A percentile compares a stretch with the other conserved stretches of the same genome.
These are phyloP conservation scores for Coenonympha glycerion DNA, from an alignment of 2,888 invertebrate genomes.

Conservation along the genomic window DNA sequence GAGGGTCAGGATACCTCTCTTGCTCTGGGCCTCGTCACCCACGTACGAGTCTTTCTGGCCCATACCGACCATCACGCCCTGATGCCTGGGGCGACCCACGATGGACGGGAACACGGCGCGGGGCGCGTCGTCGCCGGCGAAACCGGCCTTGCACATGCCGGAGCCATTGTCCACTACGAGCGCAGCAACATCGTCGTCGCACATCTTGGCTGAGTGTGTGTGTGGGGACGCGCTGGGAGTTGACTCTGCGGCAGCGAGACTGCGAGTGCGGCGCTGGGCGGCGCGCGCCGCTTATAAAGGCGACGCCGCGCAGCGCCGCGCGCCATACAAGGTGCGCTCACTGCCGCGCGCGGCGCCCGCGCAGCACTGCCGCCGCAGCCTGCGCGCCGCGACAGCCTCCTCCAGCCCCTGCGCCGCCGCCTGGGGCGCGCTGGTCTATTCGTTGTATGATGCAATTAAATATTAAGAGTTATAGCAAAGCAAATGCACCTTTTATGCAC, in stretches of 20 bases:
- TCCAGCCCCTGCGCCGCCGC: neutral
- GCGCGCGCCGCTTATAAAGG: conserved; percentile 57
- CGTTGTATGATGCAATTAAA: no score
- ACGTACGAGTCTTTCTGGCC: conserved; percentile 93
- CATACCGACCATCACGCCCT: conserved; percentile 93
- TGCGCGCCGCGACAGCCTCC: neutral
- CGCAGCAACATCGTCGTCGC: conserved; percentile 95
- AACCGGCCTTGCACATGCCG: conserved; percentile 96
- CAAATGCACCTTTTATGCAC: no score
- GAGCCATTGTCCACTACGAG: conserved; percentile 94
- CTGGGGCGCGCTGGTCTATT: no score
- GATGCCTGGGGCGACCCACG: conserved; percentile 91
- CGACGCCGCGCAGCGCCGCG: conserved; percentile 35
- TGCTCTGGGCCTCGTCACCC: conserved; percentile 91
- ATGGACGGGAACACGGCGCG: conserved; percentile 95
- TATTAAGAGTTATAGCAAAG: no score
- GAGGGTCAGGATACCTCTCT: conserved; percentile 90
- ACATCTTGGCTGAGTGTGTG: conserved; percentile 82
- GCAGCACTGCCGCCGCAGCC: neutral
- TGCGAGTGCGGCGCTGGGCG: conserved; percentile 70
- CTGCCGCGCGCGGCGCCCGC: conserved; percentile 32
- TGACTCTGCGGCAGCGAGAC: conserved; percentile 76
- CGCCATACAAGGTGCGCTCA: conserved; percentile 44
- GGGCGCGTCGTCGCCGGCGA: conserved; percentile 94
- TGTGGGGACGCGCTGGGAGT: conserved; percentile 65